Base-by-base conservation (phyloP, 2,113 vertebrate genomes). In the Heterochromis multidens region DNA sequence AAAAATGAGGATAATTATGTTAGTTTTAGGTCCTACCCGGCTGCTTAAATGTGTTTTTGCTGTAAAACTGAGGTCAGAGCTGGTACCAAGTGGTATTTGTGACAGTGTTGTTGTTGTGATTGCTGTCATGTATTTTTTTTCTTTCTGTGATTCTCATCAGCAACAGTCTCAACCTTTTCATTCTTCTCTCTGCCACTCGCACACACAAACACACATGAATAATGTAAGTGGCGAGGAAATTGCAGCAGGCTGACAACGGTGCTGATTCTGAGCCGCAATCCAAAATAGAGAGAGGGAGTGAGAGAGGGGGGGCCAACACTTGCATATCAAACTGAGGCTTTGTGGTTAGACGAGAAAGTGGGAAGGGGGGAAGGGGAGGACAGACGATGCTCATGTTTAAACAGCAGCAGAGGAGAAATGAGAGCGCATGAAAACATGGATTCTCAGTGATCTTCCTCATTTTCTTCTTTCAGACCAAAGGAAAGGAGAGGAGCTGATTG, bases 241-340 rank as follows among this genome's bases (percentile, higher is more conserved):
- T 91, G 90, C 82, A 81, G 79, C 86, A 12, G 88, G 88, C 74
- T 88, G 86, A 93, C 90, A 86, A 87, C 80, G 12, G 35, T 27
- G 65, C 89, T 79, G 87, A 91, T 92, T 91, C 89, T 63, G 58
- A 29, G 12, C 83, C 56, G 57, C 88, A 89, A 87, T 93, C 87
- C 87, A 81, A 87, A 91, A 87, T 89, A 81, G 88, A 91, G 83
- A 80, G 74, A 12, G 81, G 27, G 62, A 25, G n/a, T n/a, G n/a
- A n/a, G n/a, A n/a, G n/a, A 76, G 2, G 35, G 23, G 33, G 37
- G 40, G 65, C 11, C 85, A 88, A 83, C 82, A 79, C 91, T 90
- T 87, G 90, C 88, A 92, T 92, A 93, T 93, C 91, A 93, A 91
- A 93, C 85, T 4, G 25, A 49, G 87, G 85, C 84, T 91, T 93